Evolutionary conservation across 2,113 vertebrate species (phyloP), one percentile per base, ranked within the genome.

Genomic region (Barnardius zonarius): DNA sequence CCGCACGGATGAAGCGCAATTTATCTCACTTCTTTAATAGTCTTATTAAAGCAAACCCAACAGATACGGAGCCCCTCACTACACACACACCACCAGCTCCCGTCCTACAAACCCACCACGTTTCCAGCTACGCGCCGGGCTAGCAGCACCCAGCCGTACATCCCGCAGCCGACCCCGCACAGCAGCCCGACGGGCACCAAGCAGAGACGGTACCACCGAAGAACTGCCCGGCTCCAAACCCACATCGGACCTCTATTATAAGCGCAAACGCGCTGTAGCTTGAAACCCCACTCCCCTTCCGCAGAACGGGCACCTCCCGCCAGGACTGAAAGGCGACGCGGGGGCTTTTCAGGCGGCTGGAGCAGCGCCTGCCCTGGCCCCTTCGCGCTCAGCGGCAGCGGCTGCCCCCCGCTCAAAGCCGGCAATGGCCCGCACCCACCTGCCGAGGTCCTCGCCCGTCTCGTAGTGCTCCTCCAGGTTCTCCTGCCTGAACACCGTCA

Each of bases 391-490:
- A 10, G 46, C 30, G 13, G 12, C 24, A 39, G 4, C 11, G 44
- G 61, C 44, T 18, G 37, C 20, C 52, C 17, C 23, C 7, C 27
- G 44, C 31, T 16, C 30, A 6, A 8, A 24, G 9, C 31, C 64
- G 33, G 30, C n/a, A 13, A 35, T 43, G 23, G 11, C 30, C 75
- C 80, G 33, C 66, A 76, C 16, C 73, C 97, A 99, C 99, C 99
- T 99, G 97, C 99, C 99, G 48, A 99, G 99, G 87, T 99, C 99
- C 92, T 99, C 98, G 96, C 99, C 98, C 14, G 99, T 98, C 69
- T 99, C 98, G 66, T 99, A 99, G 96, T 98, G 98, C 59, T 99
- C 99, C 97, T 99, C 99, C 92, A 99, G 98, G 98, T 99, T 99
- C 95, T 99, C 99, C 95, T 99, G 99, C 96, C 98, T 98, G 98